Base-by-base conservation (phyloP, 2,113 vertebrate genomes). In the Mustela lutreola region DNA sequence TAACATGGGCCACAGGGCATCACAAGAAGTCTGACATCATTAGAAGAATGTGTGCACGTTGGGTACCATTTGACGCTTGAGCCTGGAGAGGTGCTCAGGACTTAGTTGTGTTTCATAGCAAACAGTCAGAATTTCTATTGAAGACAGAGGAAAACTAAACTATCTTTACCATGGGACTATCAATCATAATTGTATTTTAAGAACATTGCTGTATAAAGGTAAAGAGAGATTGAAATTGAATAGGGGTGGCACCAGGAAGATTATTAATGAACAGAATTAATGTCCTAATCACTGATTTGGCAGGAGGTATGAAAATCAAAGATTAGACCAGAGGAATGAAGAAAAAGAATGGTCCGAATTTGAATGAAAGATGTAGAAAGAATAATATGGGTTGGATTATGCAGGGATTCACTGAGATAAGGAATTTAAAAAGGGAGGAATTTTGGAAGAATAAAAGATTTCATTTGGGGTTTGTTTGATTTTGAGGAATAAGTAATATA, bases 401-500 rank as follows among this genome's bases (percentile, higher is more conserved):
- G 22, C 5, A 15, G 56, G 62, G 83, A 80, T 70, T 96, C 88
- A 31, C 18, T 71, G 33, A 94, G 16, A 84, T 60, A 63, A 94
- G 9, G 88, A 88, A 88, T 24, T 56, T 45, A 21, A 81, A 91
- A 65, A 83, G 48, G 18, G 79, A 76, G 28, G 90, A 73, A 7
- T 31, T 89, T 81, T 24, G 39, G 28, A 89, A n/a, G 5, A 86
- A 22, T 84, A 42, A 81, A 39, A 56, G 7, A 89, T 42, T 81
- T 81, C 11, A 45, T 22, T 80, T 85, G 2, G 14, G 60, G 39
- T 0, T 50, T 50, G 12, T 62, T 75, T 75, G 36, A 75, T n/a
- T 71, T 86, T 86, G n/a, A 71, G 7, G 19, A 71, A 42, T 76
- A 73, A 80, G 2, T 63, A 62, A 19, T 62, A 75, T n/a, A 82